Base-by-base conservation (phyloP, 2,797 vertebrate genomes). In the Hapalemur alaotrensis region DNA sequence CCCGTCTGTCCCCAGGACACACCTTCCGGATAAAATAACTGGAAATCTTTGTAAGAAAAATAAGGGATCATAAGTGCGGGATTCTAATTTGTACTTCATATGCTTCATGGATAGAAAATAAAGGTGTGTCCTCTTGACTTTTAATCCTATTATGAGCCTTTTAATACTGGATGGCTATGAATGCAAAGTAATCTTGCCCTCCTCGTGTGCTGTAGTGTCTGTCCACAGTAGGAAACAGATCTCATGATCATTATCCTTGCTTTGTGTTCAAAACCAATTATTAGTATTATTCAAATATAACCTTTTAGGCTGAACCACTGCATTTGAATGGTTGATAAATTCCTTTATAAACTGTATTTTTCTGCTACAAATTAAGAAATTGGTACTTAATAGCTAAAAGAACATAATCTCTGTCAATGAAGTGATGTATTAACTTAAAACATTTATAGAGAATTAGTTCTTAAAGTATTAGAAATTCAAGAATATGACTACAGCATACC, bases 211-310 rank as follows among this genome's bases (percentile, higher is more conserved):
- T 61, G 61, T 93, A 95, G 95, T 96, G 96, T 91, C 61, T 95
- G 83, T 89, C 79, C 88, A 22, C 95, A 95, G 93, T 43, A 0
- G 86, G 93, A 96, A 94, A 89, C 65, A 67, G 20, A 87, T 93
- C 92, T 85, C 59, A 32, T 22, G 86, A 94, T 80, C 89, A 41
- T 78, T 52, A 93, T 91, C 84, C 65, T 96, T 93, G 59, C 78
- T 97, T 93, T 97, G 76, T 97, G 95, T 98, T 96, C 95, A 97
- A 98, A 97, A 95, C 97, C 69, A 96, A 76, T 28, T 79, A 87
- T 95, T 97, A 96, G 94, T 90, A 61, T 97, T 95, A 95, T 95
- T 91, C 96, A 89, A 96, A 79, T 93, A 83, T 46, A 88, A 67
- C 93, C 96, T 96, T 32, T 97, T 94, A 82, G 50, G 85, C 97